A percentile compares a stretch with the other conserved stretches of the same genome.
Evolutionary conservation across 2,797 vertebrate genomes (phyloP).

Genomic region (Danio aesculapii): DNA sequence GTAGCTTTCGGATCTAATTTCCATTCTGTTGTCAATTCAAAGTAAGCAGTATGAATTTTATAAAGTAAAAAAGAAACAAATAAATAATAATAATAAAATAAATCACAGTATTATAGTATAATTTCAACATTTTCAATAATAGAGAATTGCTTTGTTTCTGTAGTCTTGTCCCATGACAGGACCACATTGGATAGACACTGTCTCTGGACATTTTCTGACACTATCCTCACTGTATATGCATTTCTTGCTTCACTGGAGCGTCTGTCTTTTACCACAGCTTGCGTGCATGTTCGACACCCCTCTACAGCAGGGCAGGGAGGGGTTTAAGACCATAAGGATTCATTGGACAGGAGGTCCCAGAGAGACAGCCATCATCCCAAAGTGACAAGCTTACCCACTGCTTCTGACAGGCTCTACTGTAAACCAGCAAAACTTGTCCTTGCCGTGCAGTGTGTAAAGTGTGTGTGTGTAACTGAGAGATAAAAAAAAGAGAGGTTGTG

Average conservation of each 20-base stretch:
- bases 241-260: constrained; percentile 34
- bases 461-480: constrained; percentile 35
- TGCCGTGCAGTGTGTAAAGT: constrained; percentile 44
- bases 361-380: constrained; percentile 48
- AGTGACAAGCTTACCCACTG: constrained; percentile 53
- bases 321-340: constrained; percentile 43
- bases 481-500: constrained; percentile 33
- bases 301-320: constrained; percentile 40
- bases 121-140: constrained; percentile 12
- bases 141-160: constrained; percentile 3
- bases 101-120: too few species aligned
- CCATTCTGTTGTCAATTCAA: constrained; percentile 16
- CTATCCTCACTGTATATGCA: constrained; percentile 4
- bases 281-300: constrained; percentile 43
- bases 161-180: not conserved
- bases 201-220: constrained; percentile 20
- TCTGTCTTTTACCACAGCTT: constrained; percentile 42
- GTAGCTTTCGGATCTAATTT: constrained; percentile 17
- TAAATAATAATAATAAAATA: too few species aligned
- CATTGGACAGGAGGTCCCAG: constrained; percentile 46
- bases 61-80: not conserved
- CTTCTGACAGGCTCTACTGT: constrained; percentile 51
- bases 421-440: constrained; percentile 46
- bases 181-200: not conserved
- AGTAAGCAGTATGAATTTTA: not conserved